These are phyloP conservation scores for Drosophila malerkotliana DNA, from an alignment of 1,140 invertebrate genomes.

Conservation along the genomic window DNA sequence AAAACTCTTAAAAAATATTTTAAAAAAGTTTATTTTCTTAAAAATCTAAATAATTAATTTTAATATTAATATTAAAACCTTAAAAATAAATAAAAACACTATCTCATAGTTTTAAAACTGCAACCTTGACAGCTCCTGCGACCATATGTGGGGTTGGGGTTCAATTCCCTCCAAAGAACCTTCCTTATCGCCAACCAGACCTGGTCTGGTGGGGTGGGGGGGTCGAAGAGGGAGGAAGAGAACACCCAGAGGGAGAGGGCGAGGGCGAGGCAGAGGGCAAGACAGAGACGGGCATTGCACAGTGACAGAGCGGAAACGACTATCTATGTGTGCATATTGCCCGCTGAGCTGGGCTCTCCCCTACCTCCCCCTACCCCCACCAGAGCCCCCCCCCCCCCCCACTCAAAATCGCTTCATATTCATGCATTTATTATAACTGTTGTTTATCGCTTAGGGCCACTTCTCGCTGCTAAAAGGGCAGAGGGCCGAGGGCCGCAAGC, in stretches of 20 bases:
- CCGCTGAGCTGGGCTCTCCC: neutral
- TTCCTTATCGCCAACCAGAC: constrained; percentile 9
- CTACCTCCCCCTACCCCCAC: too few species aligned
- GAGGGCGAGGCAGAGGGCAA: neutral
- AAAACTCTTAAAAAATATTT: too few species aligned
- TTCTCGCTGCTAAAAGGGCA: neutral
- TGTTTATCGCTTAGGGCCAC: constrained; percentile 8
- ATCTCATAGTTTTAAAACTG: too few species aligned
- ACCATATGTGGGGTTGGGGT: constrained; percentile 1
- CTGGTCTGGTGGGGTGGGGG: neutral
- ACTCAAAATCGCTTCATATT: constrained; percentile 27
- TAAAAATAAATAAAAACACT: too few species aligned
- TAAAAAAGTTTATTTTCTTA: too few species aligned
- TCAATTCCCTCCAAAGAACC: constrained; percentile 11
- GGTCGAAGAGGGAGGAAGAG: neutral
- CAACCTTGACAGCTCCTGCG: constrained; percentile 20
- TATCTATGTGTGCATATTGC: constrained; percentile 4
- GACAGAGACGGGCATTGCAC: neutral
- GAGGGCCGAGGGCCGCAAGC: neutral
- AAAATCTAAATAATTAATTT: too few species aligned
- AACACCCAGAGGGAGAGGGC: neutral
- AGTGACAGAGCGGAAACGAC: constrained; percentile 37
- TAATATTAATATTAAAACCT: too few species aligned
- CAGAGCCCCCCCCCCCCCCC: neutral
- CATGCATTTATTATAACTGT: constrained; percentile 42